Evolutionary conservation across 64 coral and sea anemone species (phyloP), one percentile per base, ranked within the genome.

Genomic region (Montipora sp.): DNA sequence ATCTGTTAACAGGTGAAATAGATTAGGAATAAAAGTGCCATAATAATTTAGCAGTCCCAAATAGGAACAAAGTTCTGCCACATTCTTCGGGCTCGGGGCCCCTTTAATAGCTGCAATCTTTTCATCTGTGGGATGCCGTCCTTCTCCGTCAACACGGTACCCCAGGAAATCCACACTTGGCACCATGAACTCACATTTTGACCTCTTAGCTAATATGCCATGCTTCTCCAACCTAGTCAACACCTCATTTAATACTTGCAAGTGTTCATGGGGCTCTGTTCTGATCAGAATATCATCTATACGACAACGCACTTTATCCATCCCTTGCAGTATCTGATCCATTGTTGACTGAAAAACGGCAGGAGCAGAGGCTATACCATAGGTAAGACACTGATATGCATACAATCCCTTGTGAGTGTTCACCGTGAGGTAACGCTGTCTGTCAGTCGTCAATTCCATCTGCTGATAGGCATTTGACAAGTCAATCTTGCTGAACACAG

Each of bases 231-330:
- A 69, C 73, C 45, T 77, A 9, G 63, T 89, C 20, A 94, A 19
- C 71, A 94, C 79, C 81, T 88, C 79, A 77, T 94, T 78, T 13
- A 89, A 69, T 36, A 88, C 80, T 81, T 78, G 77, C 57, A 94
- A 84, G 53, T 89, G 53, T 84, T 94, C 59, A 55, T 78, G 70
- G 47, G 24, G 84, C 8, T 81, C 80, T 27, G 69, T 90, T 83
- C 80, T 90, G 51, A 89, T 80, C 44, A 94, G 73, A 76, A 75
- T 94, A 47, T 89, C 79, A 69, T 94, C 92, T 59, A 81, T 88
- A n/a, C 70, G 78, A 58, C 76, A 80, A n/a, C 68, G 68, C 27
- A 75, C 78, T 47, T 73, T 71, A 12, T 82, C 51, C 9, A 55
- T 55, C 51, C 51, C 51, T 55, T 55, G 51, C 51, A 55, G 51